Percentiles rank a stretch among this genome's conserved stretches.
phyloP scores from a whole-genome alignment of 2,888 invertebrate genomes.

The Trachelus stipa region DNA sequence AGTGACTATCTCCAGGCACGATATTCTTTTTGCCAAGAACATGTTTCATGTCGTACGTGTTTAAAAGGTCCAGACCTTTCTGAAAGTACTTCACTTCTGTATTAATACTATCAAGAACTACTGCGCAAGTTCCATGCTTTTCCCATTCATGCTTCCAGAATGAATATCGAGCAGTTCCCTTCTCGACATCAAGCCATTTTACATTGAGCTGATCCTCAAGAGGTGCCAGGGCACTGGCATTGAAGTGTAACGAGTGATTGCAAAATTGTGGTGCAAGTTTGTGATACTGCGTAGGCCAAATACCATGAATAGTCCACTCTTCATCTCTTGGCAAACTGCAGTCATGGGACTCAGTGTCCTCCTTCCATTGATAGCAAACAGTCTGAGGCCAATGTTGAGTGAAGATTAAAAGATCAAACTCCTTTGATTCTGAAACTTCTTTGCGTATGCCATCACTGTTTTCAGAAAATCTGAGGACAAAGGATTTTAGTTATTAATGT shows the following conservation, averaged over 20 bases:
- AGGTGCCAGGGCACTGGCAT: slow-evolving; percentile 71
- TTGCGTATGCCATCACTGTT: background rate
- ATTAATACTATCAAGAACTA: slow-evolving; percentile 69
- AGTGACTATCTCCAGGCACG: slow-evolving; percentile 66
- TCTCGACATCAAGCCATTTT: slow-evolving; percentile 81
- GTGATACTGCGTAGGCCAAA: slow-evolving; percentile 83
- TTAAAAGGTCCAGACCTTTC: slow-evolving; percentile 73
- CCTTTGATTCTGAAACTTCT: slow-evolving; percentile 42
- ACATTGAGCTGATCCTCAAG: slow-evolving; percentile 71
- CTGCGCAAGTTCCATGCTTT: slow-evolving; percentile 86
- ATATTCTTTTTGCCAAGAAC: slow-evolving; percentile 72
- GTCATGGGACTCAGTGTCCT: slow-evolving; percentile 70
- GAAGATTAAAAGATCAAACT: slow-evolving; percentile 83
- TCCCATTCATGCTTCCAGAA: slow-evolving; percentile 87
- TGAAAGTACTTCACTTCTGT: slow-evolving; percentile 78
- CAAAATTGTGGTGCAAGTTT: slow-evolving; percentile 79
- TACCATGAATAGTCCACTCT: slow-evolving; percentile 83
- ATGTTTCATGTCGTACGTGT: slow-evolving; percentile 72
- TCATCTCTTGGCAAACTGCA: slow-evolving; percentile 76
- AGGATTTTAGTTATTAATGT: no score
- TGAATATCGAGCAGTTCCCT: slow-evolving; percentile 68
- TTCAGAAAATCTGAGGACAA: no score
- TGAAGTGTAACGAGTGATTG: slow-evolving; percentile 76
- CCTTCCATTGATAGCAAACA: slow-evolving; percentile 79
- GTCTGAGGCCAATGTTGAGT: slow-evolving; percentile 85